Base-by-base conservation (phyloP, 2,113 vertebrate genomes). In the Gopherus flavomarginatus region DNA sequence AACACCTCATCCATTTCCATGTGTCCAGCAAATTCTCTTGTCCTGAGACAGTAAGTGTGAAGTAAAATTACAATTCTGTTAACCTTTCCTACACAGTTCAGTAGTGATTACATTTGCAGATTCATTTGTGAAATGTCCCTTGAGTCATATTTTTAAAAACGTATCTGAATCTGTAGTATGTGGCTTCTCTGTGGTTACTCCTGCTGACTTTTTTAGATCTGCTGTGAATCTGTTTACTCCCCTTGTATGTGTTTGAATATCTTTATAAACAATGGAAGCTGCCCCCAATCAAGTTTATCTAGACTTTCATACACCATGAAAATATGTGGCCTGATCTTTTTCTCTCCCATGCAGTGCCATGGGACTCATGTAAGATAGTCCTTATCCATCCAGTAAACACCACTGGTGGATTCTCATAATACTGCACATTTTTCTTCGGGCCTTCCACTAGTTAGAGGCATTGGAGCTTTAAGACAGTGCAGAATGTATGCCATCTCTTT, bases 11-110 rank as follows among this genome's bases (percentile, higher is more conserved):
- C 97, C 99, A 99, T 90, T 99, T 99, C 96, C 99, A 99, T 72
- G 98, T 99, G 94, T 99, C 99, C 91, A 99, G 99, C 98, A 99
- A 99, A 98, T 72, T 98, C 93, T 99, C 99, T 75, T 99, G 99
- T 96, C 98, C 98, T 17, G 99, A 99, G 96, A 99, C 99, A 2
- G 99, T 99, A 96, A 98, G 99, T 98, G 4, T 42, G 8, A 17
- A 44, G 53, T 77, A 62, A 85, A 59, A 44, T 77, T 52, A 53
- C 65, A 57, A 59, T 53, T n/a, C 19, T 24, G 29, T 53, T 29
- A 57, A 11, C 86, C 42, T 38, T 83, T 87, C 82, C n/a, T 38
- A 16, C 88, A 1, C 54, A 2, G 6, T 6, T 89, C 50, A 75
- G 62, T 75, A 81, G 35, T 69, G 62, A 79, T 59, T 85, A 27